Conservation (phyloP, 92 coral and sea anemone species). For the Umimayanthus kanabou region DNA sequence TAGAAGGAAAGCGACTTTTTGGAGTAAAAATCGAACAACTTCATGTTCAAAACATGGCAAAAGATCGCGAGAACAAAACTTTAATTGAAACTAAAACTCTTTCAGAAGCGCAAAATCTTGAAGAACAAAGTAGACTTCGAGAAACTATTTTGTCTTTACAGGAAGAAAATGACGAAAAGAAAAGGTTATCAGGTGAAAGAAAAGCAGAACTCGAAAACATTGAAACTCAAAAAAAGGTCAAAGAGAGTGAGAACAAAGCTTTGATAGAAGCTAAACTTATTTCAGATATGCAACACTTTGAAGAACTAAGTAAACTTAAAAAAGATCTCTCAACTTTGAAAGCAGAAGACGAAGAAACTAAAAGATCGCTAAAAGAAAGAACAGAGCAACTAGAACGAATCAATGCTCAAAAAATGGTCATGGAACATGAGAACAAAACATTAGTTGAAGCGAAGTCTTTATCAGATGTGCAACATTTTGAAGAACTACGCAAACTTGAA, state of each 20-base stretch:
- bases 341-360: background rate
- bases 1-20: background rate
- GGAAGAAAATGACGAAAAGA: background rate
- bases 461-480: background rate
- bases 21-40: background rate
- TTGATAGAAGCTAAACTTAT: conserved; percentile 29
- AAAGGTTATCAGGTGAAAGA: conserved; percentile 33
- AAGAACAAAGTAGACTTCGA: background rate
- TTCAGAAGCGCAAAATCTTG: background rate
- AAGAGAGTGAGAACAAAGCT: background rate
- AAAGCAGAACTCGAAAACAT: conserved; percentile 20
- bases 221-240: background rate
- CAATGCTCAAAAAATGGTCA: conserved; percentile 2
- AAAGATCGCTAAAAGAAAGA: conserved; percentile 30
- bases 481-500: conserved; percentile 10
- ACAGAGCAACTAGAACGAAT: conserved; percentile 16
- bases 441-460: conserved; percentile 37
- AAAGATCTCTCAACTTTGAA: background rate
- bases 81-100: conserved; percentile 30
- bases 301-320: background rate
- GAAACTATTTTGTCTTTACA: background rate
- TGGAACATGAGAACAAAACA: conserved; percentile 38
- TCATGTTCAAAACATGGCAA: background rate
- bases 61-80: background rate
- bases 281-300: conserved; percentile 1